Base-by-base conservation (phyloP, 2,888 invertebrate genomes). In the Ennomos quercinarius region DNA sequence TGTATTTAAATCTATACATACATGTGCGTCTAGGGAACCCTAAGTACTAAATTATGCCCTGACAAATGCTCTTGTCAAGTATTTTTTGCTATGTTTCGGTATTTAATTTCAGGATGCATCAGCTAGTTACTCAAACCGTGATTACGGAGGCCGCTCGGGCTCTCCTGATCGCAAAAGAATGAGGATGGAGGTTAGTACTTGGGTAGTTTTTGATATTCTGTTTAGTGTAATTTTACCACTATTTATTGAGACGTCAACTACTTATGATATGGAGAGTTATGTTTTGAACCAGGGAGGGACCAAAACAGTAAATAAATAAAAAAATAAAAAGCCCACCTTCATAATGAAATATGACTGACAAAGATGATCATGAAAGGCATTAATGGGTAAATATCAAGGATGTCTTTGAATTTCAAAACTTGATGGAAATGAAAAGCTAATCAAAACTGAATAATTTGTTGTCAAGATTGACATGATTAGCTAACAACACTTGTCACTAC, bases 91-190 rank as follows among this genome's bases (percentile, higher is more conserved):
- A 9, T 12, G 4, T 42, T 5, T 8, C 11, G 3, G n/a, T 11
- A 35, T 38, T 17, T 44, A 27, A 49, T 73, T 82, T 57, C 73
- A 93, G 93, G 93, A 93, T 66, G 79, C 80, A 67, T 85, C 92
- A 62, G 87, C 90, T 72, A 89, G 87, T 68, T 93, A 93, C 78
- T 89, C 93, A 51, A 90, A 84, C 67, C 87, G 94, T 64, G 94
- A 94, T 58, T 93, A 93, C 80, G 91, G 92, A 68, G 86, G 90
- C 62, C 89, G 94, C 64, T 89, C 94, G 66, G 92, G 94, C 64
- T 95, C 95, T 53, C 95, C 95, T 46, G 95, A 95, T 47, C 89
- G 95, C 57, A 95, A 95, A 81, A 88, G 95, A 80, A 91, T 94
- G 85, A 93, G 94, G 75, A 89, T 93, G 71, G 95, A 95, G 93